Evolutionary conservation across 2,113 vertebrate genomes (phyloP).

Genomic region (Heterochromis multidens): DNA sequence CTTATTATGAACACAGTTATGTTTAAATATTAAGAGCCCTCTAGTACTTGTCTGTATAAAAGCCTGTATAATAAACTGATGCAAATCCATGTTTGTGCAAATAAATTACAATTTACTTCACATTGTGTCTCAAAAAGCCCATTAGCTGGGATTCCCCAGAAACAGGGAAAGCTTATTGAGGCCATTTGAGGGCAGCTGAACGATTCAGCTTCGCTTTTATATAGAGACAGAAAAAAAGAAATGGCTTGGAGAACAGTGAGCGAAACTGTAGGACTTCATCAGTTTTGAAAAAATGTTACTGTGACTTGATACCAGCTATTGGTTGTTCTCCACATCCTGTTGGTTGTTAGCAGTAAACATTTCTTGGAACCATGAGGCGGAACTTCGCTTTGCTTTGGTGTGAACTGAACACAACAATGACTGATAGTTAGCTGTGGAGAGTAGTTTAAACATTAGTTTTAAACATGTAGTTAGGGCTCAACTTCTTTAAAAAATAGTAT

Average conservation of each 20-base stretch:
- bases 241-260: fast-evolving
- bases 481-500: too few relatives aligned
- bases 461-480: background rate
- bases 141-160: too few relatives aligned
- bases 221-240: background rate
- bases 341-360: background rate
- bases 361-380: fast-evolving
- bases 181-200: background rate
- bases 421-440: too few relatives aligned
- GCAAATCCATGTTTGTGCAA: too few relatives aligned
- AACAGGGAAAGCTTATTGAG: background rate
- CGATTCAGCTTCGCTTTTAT: fast-evolving
- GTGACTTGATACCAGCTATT: background rate
- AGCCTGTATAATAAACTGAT: background rate
- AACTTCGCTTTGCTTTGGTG: background rate
- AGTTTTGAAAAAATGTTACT: background rate
- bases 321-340: background rate
- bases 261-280: background rate
- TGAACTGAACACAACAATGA: background rate
- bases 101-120: too few relatives aligned
- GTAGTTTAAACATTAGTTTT: fast-evolving
- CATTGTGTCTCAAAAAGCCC: too few relatives aligned
- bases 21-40: background rate
- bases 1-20: background rate
- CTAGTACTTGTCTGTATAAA: background rate